Conservation (phyloP, 2,888 invertebrate genomes). For the Cantharis rufa region DNA sequence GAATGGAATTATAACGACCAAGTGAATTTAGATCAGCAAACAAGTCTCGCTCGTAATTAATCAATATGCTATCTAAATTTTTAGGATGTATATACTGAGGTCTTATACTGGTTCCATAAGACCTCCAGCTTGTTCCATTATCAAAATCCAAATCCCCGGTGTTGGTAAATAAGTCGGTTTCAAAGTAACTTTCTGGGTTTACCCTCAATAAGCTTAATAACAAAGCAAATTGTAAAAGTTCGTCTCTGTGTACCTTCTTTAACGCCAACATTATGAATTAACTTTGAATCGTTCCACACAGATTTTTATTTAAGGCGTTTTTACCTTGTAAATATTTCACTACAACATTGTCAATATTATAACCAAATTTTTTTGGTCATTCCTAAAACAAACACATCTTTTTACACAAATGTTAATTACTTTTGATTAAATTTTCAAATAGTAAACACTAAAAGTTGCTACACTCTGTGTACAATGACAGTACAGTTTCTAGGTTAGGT, state of each 20-base stretch:
- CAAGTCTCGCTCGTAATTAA: conserved; percentile 72
- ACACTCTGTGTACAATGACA: conserved; percentile 14
- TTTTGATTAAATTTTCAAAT: not conserved
- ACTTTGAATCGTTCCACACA: not conserved
- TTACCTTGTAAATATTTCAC: not conserved
- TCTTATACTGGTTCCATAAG: conserved; percentile 62
- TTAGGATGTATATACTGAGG: conserved; percentile 72
- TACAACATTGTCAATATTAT: not conserved
- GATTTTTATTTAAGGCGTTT: not conserved
- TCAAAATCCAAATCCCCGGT: conserved; percentile 59
- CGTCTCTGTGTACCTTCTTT: conserved; percentile 82
- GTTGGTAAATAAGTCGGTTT: conserved; percentile 56
- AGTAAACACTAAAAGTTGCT: conserved; percentile 7
- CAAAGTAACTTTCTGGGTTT: conserved; percentile 72
- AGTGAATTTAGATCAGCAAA: conserved; percentile 76
- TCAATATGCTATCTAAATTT: conserved; percentile 69
- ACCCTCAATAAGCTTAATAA: conserved; percentile 79
- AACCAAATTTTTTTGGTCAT: not conserved
- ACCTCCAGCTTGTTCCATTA: conserved; percentile 72
- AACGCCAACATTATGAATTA: conserved; percentile 70
- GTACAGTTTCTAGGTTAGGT: conserved; percentile 21
- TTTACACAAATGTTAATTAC: not conserved
- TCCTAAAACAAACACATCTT: conserved; percentile 2
- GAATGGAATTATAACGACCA: conserved; percentile 64
- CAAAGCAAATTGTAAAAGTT: conserved; percentile 79